Conservation (phyloP, 2,113 vertebrate genomes). For the Nerophis ophidion region DNA sequence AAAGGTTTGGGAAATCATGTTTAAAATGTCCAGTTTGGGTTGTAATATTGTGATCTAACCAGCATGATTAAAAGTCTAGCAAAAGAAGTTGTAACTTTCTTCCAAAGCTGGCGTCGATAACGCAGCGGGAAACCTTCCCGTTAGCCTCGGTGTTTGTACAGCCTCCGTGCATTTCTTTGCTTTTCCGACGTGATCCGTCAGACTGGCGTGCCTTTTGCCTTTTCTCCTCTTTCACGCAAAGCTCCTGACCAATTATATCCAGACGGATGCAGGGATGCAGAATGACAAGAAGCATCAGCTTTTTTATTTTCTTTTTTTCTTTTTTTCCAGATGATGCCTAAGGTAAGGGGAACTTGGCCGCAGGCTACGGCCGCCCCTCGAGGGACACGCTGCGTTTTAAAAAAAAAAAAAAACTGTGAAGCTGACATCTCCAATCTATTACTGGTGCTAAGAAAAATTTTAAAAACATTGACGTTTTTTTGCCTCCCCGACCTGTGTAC, state of each 20-base stretch:
- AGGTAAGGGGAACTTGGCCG: constrained; percentile 98
- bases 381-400: constrained; percentile 86
- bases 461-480: constrained; percentile 90
- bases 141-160: constrained; percentile 13
- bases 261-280: constrained; percentile 98
- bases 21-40: too few relatives aligned
- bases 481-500: constrained; percentile 44
- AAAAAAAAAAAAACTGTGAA: constrained; percentile 99
- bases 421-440: constrained; percentile 99
- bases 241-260: constrained; percentile 99
- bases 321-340: constrained; percentile 86
- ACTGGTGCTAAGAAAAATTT: constrained; percentile 99
- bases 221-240: constrained; percentile 74
- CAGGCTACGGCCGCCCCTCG: constrained; percentile 91
- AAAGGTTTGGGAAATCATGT: too few relatives aligned
- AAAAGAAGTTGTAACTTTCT: too few relatives aligned
- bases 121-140: neutral
- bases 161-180: constrained; percentile 43
- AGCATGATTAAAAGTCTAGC: too few relatives aligned
- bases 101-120: too few relatives aligned
- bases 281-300: constrained; percentile 99
- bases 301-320: constrained; percentile 52
- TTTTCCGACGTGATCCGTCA: constrained; percentile 65
- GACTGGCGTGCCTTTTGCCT: constrained; percentile 63
- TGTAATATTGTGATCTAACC: too few relatives aligned